Conservation (phyloP, 2,888 invertebrate genomes). For the Choreutis nemorana region DNA sequence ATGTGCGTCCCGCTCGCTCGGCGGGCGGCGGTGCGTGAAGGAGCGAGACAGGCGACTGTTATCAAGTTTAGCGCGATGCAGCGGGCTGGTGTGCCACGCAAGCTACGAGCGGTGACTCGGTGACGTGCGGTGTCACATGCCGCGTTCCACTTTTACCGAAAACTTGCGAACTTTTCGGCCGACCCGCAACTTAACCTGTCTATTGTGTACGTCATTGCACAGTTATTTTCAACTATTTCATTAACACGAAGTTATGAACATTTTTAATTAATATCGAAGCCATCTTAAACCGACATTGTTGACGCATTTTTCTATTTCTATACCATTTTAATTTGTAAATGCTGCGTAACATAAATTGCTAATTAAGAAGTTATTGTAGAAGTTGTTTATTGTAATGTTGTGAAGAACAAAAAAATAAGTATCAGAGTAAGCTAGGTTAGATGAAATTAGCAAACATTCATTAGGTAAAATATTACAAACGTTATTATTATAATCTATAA, state of each 20-base stretch:
- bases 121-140: constrained; percentile 20
- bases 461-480: no score
- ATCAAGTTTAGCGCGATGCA: constrained; percentile 11
- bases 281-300: no score
- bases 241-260: constrained; percentile 8
- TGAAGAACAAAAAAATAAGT: no score
- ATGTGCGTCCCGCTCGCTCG: constrained; percentile 17
- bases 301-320: no score
- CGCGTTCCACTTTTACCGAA: constrained; percentile 41
- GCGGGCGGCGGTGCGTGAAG: constrained; percentile 5
- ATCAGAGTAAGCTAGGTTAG: no score
- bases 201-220: neutral
- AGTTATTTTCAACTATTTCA: neutral
- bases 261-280: constrained; percentile 1
- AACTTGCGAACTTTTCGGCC: constrained; percentile 27
- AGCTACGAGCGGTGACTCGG: constrained; percentile 46
- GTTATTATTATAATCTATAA: no score
- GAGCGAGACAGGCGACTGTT: constrained; percentile 23
- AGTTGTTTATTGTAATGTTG: no score
- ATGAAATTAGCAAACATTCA: no score
- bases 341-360: no score
- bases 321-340: no score
- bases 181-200: constrained; percentile 4
- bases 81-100: constrained; percentile 36
- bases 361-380: no score